Evolutionary conservation across 2,888 invertebrate genomes (phyloP).

Genomic region (Conchocele bisecta): DNA sequence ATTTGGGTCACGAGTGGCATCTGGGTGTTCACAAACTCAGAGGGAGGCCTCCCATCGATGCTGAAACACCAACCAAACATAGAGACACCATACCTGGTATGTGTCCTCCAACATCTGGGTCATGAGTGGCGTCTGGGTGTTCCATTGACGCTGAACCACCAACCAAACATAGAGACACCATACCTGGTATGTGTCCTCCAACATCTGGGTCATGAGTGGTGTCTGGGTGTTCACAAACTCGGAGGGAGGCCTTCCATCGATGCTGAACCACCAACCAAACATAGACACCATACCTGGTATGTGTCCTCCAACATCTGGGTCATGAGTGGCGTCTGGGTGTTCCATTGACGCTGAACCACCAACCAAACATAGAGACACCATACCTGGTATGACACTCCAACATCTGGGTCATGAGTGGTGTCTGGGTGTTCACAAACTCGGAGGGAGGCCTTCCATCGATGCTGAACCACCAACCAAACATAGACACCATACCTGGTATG

Average conservation of each 20-base stretch:
- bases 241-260: no score
- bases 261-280: no score
- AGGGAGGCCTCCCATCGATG: constrained; percentile 81
- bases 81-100: no score
- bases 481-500: constrained; percentile 57
- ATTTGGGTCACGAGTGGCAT: constrained; percentile 79
- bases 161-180: no score
- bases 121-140: no score
- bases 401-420: constrained; percentile 78
- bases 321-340: constrained; percentile 80
- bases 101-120: no score
- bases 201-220: constrained; percentile 77
- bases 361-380: constrained; percentile 77
- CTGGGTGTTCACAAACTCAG: constrained; percentile 81
- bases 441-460: constrained; percentile 81
- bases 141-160: no score
- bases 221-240: constrained; percentile 82
- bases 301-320: constrained; percentile 57
- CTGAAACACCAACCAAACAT: no score
- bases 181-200: constrained; percentile 61
- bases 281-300: constrained; percentile 42
- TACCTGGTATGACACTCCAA: constrained; percentile 59
- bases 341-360: constrained; percentile 81
- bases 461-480: no score
- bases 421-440: constrained; percentile 81